Evolutionary conservation across 2,888 invertebrate genomes (phyloP), one percentile per base, ranked within the genome.

Genomic region (Drosophila quinaria): DNA sequence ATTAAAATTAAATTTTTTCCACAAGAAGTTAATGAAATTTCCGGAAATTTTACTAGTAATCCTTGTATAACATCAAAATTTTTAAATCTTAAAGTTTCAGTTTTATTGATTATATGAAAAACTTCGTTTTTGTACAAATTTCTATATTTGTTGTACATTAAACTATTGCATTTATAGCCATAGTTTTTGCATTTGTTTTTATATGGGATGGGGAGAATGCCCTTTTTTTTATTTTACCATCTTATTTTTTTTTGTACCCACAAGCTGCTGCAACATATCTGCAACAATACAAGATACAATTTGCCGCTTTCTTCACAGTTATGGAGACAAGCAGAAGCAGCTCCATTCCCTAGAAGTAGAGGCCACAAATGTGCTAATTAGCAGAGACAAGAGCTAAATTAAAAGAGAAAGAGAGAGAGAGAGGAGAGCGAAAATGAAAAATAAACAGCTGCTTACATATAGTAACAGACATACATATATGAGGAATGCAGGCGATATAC

Each of bases 291-390:
- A 63, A 62, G 69, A 46, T 49, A 51, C 65, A 70, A 73, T 63
- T 58, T 55, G 58, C 42, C 49, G 51, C 46, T 59, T 58, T 65
- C 68, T 62, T 76, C 33, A 46, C 52, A 54, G 51, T 31, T 10
- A 60, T 25, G 39, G 39, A 31, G 51, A 42, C 19, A 41, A 35
- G 50, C 25, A 31, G 17, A 41, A 22, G 42, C 55, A 37, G 10
- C 29, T 22, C n/a, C 47, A 47, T 35, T 51, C 6, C 22, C 13
- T 50, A 50, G 63, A 62, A 79, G 69, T 73, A 72, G 70, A 81
- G 76, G 79, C 85, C 81, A 81, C 85, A 84, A 84, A 65, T 79
- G 79, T 72, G 87, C 81, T 83, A 83, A 83, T 83, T 83, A 83
- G 84, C 70, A 44, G 46, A 74, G 79, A 87, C 85, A 87, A 81